A percentile compares a stretch with the other conserved stretches of the same genome.
Evolutionary conservation across 2,797 vertebrate species (phyloP).

Genomic region (Steatocranus sp.): DNA sequence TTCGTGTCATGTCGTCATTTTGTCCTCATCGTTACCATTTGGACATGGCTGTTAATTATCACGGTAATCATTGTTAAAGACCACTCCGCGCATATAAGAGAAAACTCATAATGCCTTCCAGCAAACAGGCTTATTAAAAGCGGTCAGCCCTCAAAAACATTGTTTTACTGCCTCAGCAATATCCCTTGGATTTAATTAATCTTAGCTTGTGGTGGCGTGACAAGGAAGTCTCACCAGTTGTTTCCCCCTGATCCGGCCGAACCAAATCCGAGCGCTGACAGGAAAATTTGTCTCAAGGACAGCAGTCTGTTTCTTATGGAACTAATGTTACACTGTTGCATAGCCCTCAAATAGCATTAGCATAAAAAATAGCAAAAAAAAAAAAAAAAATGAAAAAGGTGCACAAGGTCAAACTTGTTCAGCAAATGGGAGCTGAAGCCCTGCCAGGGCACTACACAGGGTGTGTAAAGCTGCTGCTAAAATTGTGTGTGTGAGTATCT

Average conservation of each 20-base stretch:
- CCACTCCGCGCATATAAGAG: not conserved
- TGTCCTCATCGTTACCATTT: not conserved
- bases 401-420: not conserved
- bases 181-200: slow-evolving; percentile 19
- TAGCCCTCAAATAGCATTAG: not conserved
- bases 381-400: not conserved
- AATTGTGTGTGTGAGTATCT: slow-evolving; percentile 1
- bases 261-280: not conserved
- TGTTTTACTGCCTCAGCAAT: slow-evolving; percentile 15
- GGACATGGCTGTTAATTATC: not conserved
- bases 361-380: not conserved
- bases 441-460: not conserved
- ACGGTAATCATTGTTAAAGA: not conserved
- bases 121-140: slow-evolving; percentile 6
- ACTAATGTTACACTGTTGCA: not conserved
- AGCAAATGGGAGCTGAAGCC: slow-evolving; percentile 4
- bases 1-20: not conserved
- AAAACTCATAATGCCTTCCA: slow-evolving; percentile 2
- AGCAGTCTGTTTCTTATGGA: not conserved
- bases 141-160: not conserved
- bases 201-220: not conserved
- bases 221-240: slow-evolving; percentile 12
- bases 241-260: slow-evolving; percentile 3
- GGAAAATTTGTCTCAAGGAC: not conserved
- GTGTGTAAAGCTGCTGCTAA: not conserved